These are phyloP conservation scores for Xiphorhynchus elegans DNA, from an alignment of 2,113 vertebrate species.

Conservation along the genomic window DNA sequence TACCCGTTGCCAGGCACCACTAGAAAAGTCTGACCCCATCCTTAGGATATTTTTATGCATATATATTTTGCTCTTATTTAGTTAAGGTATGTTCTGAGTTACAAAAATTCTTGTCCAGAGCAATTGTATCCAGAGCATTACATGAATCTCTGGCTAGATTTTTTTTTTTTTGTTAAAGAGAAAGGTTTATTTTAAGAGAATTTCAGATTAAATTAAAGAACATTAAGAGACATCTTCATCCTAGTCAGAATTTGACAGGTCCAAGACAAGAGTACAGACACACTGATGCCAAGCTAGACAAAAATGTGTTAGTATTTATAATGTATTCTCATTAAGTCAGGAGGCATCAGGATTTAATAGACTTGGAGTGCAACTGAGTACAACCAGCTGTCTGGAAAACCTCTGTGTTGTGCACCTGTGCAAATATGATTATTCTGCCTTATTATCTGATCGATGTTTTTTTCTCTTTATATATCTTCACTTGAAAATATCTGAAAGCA, in stretches of 20 bases:
- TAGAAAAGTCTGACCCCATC: not conserved
- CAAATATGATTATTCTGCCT: conserved; percentile 35
- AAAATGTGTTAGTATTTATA: conserved; percentile 41
- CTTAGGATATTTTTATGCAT: not conserved
- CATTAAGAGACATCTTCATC: not conserved
- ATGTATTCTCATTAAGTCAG: conserved; percentile 30
- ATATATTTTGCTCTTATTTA: not conserved
- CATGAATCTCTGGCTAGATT: not conserved
- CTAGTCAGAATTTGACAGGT: not conserved
- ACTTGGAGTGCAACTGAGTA: conserved; percentile 34
- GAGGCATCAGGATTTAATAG: conserved; percentile 31
- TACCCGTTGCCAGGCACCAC: not conserved
- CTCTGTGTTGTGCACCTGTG: conserved; percentile 48
- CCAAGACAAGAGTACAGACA: conserved; percentile 4
- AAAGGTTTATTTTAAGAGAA: not conserved
- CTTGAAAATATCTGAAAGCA: not conserved
- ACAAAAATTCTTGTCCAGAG: not conserved
- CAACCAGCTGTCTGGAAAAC: conserved; percentile 64
- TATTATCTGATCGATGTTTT: not conserved
- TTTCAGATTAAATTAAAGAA: not conserved
- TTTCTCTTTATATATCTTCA: not conserved
- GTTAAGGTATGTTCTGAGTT: not conserved
- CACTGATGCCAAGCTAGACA: conserved; percentile 18
- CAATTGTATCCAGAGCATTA: not conserved
- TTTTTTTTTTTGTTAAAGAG: not conserved